Evolutionary conservation across 92 coral and sea anemone genomes (phyloP), one percentile per base, ranked within the genome.

Genomic region (Ricordea florida): DNA sequence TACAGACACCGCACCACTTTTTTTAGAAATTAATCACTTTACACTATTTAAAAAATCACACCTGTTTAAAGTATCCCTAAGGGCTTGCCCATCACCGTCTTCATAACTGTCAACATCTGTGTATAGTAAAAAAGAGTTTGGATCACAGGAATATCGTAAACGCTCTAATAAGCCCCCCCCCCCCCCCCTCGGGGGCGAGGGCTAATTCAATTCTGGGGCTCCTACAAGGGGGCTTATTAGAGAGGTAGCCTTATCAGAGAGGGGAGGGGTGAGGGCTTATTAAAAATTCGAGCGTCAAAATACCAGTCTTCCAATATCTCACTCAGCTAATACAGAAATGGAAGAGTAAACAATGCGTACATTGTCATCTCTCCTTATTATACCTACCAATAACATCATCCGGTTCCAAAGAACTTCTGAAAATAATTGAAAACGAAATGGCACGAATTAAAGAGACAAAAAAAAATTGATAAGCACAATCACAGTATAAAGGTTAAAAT

Each of bases 91-190:
- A 76, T 96, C 99, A n/a, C 99, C 99, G 67, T 92, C 99, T 49
- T 96, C 99, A 73, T 89, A 92, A 50, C 99, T 88, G 79, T 96
- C 99, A 27, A 96, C 97, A 79, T 96, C 99, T 96, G 62, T n/a
- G n/a, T n/a, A 1, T 77, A 64, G 9, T 3, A 49, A 31, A 29
- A n/a, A 24, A 18, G 7, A 30, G 10, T 2, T 20, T 6, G 15
- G 0, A 5, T 53, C 0, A 25, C 18, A 16, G 1, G 14, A 2
- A 5, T 53, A 10, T 25, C 57, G 14, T 21, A 21, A n/a, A n/a
- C n/a, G 5, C 15, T 52, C 29, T 13, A 0, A 3, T 22, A 17
- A 14, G 57, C 26, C 9, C 13, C 26, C 28, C 57, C 1, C 29
- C 21, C 16, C n/a, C n/a, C n/a, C n/a, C n/a, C n/a, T n/a, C n/a